Base-by-base conservation (phyloP, 2,113 vertebrate genomes). In the Oryzias curvinotus region DNA sequence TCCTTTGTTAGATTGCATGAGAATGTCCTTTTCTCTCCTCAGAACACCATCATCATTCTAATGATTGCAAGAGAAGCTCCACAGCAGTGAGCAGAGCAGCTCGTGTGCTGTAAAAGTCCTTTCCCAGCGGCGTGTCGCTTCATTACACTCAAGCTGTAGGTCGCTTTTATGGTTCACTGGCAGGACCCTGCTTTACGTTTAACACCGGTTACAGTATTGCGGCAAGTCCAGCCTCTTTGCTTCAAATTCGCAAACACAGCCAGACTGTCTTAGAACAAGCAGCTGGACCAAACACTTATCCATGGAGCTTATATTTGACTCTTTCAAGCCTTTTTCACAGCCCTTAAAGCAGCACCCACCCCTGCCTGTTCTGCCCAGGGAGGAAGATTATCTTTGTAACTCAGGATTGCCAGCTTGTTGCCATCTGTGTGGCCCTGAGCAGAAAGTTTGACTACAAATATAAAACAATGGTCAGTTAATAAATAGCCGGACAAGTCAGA, bases 251-350 rank as follows among this genome's bases (percentile, higher is more conserved):
- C 50, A 71, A 21, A 57, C 56, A 70, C 49, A 64, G 23, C 26
- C 30, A 42, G 65, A 46, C 59, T 43, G 52, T 49, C 60, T 48
- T 36, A 61, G 65, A 43, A 68, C 60, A 79, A 80, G 59, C 64
- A 73, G 66, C 65, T 52, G 41, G 52, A 74, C 60, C 62, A 76
- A 62, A 78, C 74, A 75, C 52, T 25, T 43, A 43, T 7, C 18
- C 43, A 21, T 19, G n/a, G 52, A 48, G 53, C 57, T 67, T 17
- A 61, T 43, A 66, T 65, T 47, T 8, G 58, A 71, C 49, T 64
- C 64, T 68, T 76, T 68, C 77, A 60, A 75, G 65, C 88, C 89
- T n/a, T n/a, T 90, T 90, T 89, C 89, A 88, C 87, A 89, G 90
- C 56, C 60, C 45, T n/a, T 59, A 65, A 68, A 80, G 68, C 75